A percentile compares a stretch with the other conserved stretches of the same genome.
phyloP scores from a whole-genome alignment of 2,888 invertebrate species.

The Colletes collaris region DNA sequence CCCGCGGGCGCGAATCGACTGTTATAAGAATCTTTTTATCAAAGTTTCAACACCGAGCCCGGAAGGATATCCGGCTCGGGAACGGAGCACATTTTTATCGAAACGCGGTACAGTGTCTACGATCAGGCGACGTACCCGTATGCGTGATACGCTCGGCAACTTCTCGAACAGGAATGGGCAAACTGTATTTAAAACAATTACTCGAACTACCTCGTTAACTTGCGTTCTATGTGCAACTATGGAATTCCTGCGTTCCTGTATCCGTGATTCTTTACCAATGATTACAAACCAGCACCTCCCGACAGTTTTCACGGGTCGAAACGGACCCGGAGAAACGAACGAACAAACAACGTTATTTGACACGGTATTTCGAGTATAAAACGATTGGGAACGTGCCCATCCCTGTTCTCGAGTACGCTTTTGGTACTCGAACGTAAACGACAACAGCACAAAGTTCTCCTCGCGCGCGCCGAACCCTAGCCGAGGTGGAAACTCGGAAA shows the following conservation, averaged over 20 bases:
- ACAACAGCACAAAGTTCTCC: slow-evolving; percentile 2
- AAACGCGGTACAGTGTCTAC: slow-evolving; percentile 4
- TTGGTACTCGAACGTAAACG: not conserved
- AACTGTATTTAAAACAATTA: no score
- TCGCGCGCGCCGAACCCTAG: not conserved
- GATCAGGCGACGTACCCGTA: not conserved
- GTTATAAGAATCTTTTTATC: not conserved
- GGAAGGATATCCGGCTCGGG: no score
- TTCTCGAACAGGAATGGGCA: not conserved
- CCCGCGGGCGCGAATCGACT: not conserved
- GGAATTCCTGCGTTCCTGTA: no score
- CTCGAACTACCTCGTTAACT: no score
- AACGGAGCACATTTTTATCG: slow-evolving; percentile 1
- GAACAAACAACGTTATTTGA: no score
- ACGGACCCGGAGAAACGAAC: no score
- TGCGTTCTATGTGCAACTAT: no score
- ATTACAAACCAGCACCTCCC: no score
- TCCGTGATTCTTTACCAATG: no score
- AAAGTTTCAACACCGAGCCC: not conserved
- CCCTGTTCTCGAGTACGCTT: not conserved
- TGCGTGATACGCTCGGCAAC: slow-evolving; percentile 38
- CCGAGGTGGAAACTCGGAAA: not conserved
- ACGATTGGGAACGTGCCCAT: no score
- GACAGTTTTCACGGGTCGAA: no score
- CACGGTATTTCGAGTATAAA: no score